Percentiles rank a stretch among this genome's conserved stretches.
phyloP scores from a whole-genome alignment of 2,797 vertebrate genomes.

The Semotilus atromaculatus region DNA sequence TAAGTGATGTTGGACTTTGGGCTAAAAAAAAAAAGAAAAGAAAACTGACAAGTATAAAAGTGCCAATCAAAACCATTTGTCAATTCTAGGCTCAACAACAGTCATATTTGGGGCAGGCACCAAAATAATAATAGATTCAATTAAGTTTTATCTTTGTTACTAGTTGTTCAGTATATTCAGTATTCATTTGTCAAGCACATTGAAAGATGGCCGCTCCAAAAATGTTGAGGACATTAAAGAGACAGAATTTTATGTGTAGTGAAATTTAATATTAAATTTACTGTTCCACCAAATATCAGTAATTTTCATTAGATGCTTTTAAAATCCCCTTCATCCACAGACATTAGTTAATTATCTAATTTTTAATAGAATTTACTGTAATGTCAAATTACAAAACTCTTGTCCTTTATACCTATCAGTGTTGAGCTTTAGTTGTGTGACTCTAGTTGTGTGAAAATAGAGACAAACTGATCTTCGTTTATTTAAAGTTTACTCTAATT shows the following conservation, averaged over 20 bases:
- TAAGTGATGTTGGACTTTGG: not conserved
- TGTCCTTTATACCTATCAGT: not conserved
- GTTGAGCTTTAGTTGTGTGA: conserved; percentile 5
- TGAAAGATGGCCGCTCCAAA: not conserved
- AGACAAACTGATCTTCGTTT: not conserved
- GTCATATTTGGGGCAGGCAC: not conserved
- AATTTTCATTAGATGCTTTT: not conserved
- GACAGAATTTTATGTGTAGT: too few relatives aligned
- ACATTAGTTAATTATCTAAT: not conserved
- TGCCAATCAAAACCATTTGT: not conserved
- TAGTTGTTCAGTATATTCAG: not conserved
- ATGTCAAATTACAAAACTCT: not conserved
- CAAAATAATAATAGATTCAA: not conserved
- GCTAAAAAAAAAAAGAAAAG: not conserved
- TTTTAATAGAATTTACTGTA: not conserved
- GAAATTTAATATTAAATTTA: not conserved
- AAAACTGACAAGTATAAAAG: not conserved
- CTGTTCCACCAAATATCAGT: not conserved
- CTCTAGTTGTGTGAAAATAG: conserved; percentile 5
- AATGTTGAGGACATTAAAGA: not conserved
- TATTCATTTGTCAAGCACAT: not conserved
- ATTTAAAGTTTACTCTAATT: too few relatives aligned
- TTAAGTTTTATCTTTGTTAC: not conserved
- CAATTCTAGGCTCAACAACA: not conserved
- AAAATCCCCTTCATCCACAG: not conserved